Percentiles rank a stretch among this genome's conserved stretches.
Conservation (phyloP, 2,113 vertebrate genomes). For the Acrocephalus kingi region DNA sequence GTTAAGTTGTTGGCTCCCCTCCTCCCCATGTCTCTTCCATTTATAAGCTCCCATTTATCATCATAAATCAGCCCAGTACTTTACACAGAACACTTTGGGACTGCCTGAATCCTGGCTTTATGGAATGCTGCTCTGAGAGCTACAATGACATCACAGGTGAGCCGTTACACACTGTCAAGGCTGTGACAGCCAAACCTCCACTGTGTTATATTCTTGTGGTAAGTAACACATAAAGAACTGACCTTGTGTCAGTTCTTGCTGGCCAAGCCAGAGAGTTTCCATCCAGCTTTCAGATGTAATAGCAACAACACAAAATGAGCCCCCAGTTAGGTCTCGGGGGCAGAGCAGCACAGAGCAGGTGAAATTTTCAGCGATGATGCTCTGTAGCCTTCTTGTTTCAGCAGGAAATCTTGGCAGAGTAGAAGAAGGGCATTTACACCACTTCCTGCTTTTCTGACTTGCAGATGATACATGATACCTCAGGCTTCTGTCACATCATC, state of each 20-base stretch:
- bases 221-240: neutral
- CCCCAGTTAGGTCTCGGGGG: neutral
- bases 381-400: neutral
- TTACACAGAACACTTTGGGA: neutral
- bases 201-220: neutral
- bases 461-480: slow-evolving; percentile 12
- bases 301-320: neutral
- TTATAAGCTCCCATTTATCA: slow-evolving; percentile 43
- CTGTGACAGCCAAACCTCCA: neutral
- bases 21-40: neutral
- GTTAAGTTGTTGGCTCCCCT: slow-evolving; percentile 1
- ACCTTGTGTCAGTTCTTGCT: neutral
- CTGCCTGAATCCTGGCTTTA: neutral
- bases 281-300: neutral
- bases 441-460: slow-evolving; percentile 21
- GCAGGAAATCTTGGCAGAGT: neutral
- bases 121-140: neutral
- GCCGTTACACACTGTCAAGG: neutral
- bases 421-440: slow-evolving; percentile 1
- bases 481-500: neutral
- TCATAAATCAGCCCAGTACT: slow-evolving; percentile 16
- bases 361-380: neutral
- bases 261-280: neutral
- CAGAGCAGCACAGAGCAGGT: neutral
- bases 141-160: slow-evolving; percentile 24